These are phyloP conservation scores for Zootermopsis nevadensis DNA, from an alignment of 2,888 invertebrate species.

Conservation along the genomic window DNA sequence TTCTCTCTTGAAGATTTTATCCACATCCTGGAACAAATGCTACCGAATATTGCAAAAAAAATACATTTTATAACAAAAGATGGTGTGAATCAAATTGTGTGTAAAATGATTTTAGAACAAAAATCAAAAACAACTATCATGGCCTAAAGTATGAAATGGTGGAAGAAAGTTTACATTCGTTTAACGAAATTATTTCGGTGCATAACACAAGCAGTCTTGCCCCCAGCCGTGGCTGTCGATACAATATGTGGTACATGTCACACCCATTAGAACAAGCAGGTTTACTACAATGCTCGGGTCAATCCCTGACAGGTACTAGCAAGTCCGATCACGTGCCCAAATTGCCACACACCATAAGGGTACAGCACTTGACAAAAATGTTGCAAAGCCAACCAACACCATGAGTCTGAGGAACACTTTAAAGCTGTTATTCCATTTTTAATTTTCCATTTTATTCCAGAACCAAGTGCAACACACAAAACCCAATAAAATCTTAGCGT, in stretches of 20 bases:
- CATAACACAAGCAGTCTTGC: constrained; percentile 1
- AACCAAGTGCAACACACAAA: not conserved
- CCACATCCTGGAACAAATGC: too few species aligned
- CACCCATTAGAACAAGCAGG: constrained; percentile 20
- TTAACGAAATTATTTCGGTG: constrained; percentile 23
- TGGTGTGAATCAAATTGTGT: too few species aligned
- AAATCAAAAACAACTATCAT: too few species aligned
- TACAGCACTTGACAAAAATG: too few species aligned
- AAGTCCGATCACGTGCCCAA: constrained; percentile 2
- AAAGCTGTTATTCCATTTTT: not conserved
- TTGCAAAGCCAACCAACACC: not conserved
- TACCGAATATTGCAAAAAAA: too few species aligned
- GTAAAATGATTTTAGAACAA: too few species aligned
- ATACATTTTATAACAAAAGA: too few species aligned
- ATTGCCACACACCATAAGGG: not conserved
- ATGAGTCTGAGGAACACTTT: not conserved
- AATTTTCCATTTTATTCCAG: not conserved
- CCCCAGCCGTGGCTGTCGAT: constrained; percentile 20
- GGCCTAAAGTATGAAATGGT: too few species aligned
- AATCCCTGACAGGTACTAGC: not conserved
- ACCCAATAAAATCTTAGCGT: too few species aligned
- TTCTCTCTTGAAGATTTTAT: too few species aligned
- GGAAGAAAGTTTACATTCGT: not conserved
- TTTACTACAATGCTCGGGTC: constrained; percentile 1
- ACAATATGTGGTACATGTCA: constrained; percentile 30